Base-by-base conservation (phyloP, 2,797 vertebrate species). In the Amphiprion clarkii region DNA sequence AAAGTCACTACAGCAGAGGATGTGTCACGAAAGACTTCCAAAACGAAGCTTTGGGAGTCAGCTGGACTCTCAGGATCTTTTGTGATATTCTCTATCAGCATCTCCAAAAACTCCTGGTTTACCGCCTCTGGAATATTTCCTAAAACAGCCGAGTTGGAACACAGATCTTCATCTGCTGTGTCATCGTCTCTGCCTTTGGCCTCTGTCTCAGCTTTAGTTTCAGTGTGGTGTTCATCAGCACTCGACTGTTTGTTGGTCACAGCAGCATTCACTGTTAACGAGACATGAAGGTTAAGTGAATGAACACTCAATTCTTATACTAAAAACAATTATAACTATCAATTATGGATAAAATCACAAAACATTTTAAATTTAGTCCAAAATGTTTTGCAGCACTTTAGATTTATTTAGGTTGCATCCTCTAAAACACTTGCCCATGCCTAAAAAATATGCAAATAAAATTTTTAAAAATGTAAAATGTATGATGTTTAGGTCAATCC, bases 71-170 rank as follows among this genome's bases (percentile, higher is more conserved):
- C 64, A 3, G 27, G 16, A 39, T 46, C 52, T 23, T 71, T 93
- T 1, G 88, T 36, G 60, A 95, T 67, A 39, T 93, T 95, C 72
- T 94, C 93, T 62, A 96, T 93, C 66, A 95, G 74, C 93, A 95
- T 93, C 66, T 78, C 74, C 74, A 95, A 25, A 27, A 86, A 89
- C 46, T 93, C 93, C 17, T 46, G 13, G 23, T 0, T 71, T 2
- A 64, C 0, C 0, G 23, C 64, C 40, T 82, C 75, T 17, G 60
- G 25, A 63, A 94, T 44, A 21, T 95, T 94, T 58, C 55, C 90
- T 25, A 96, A 57, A 53, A 95, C 76, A 44, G 87, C 88, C 0
- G 78, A 88, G 39, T 75, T 72, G 55, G 71, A 82, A 44, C 39
- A 19, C 3, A 7, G 31, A n/a, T 86, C 80, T n/a, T 88, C 80